Evolutionary conservation across 1,140 invertebrate species (phyloP), one percentile per base, ranked within the genome.

Genomic region (Hesperophylax magnus): DNA sequence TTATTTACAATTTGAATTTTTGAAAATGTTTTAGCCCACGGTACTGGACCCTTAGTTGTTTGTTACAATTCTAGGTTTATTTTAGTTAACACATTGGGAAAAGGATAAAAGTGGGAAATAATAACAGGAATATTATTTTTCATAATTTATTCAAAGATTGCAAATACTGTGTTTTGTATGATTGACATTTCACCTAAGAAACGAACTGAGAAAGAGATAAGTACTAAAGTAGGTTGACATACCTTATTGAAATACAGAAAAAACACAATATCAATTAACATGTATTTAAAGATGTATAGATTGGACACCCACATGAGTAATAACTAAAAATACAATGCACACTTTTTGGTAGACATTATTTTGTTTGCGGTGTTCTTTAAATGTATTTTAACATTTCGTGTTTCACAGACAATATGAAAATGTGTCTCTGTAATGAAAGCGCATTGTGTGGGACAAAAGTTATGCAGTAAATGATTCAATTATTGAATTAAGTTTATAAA

Each of bases 61-160:
- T n/a, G n/a, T n/a, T n/a, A n/a, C n/a, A n/a, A n/a, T n/a, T n/a
- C n/a, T n/a, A n/a, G n/a, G n/a, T n/a, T n/a, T n/a, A n/a, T n/a
- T n/a, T n/a, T 14, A 39, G 34, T 9, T 14, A 14, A 39, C 7
- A 6, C 34, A 39, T 9, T 47, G 39, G 11, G 39, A 47, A 47
- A 47, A 14, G 39, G 39, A 47, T 14, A 8, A 14, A 47, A 47
- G 39, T 34, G 3, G 4, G 8, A 47, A 47, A 47, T 47, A 47
- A 47, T 11, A 47, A 14, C 39, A 47, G 3, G 39, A 14, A 47
- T 22, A 22, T 61, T 58, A 34, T 72, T 79, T 81, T 79, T 83
- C 76, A 69, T 84, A 58, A 81, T 84, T 84, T 84, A 84, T 84
- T 84, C 78, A 81, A 84, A 84, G 80, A 84, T 84, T 84, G 82